Conservation (phyloP, 2,113 vertebrate genomes). For the Illadopsis cleaveri region DNA sequence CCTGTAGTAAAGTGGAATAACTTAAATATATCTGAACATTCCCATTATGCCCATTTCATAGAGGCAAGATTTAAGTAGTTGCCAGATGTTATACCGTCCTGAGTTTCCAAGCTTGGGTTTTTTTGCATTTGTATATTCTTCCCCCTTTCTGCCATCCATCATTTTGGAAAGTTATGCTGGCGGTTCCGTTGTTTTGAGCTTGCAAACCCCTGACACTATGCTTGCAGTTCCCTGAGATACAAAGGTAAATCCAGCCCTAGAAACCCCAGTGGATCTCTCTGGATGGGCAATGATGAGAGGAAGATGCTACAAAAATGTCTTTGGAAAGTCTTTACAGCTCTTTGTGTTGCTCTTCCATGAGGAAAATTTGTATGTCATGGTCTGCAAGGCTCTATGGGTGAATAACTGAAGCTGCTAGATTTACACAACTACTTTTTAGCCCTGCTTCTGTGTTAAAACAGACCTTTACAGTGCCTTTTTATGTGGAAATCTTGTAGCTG, state of each 20-base stretch:
- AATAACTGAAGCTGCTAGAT: background rate
- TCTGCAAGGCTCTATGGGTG: background rate
- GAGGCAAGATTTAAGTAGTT: background rate
- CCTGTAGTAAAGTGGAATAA: background rate
- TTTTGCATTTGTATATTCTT: background rate
- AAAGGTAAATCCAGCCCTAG: background rate
- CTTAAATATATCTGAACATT: background rate
- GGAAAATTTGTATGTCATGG: background rate
- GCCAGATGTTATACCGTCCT: background rate
- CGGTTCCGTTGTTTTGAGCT: background rate
- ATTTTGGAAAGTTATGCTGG: background rate
- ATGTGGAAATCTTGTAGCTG: constrained; percentile 63
- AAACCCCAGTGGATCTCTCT: background rate
- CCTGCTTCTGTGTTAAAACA: constrained; percentile 23
- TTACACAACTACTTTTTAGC: background rate
- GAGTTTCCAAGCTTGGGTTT: background rate
- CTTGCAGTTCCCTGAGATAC: background rate
- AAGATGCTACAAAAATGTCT: background rate
- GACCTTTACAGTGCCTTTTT: constrained; percentile 43
- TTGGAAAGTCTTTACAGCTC: background rate
- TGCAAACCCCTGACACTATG: background rate
- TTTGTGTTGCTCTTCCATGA: background rate
- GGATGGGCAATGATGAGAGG: background rate
- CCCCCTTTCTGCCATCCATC: background rate
- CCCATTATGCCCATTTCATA: background rate